Conservation (phyloP, 2,797 vertebrate species). For the Choloepus didactylus region DNA sequence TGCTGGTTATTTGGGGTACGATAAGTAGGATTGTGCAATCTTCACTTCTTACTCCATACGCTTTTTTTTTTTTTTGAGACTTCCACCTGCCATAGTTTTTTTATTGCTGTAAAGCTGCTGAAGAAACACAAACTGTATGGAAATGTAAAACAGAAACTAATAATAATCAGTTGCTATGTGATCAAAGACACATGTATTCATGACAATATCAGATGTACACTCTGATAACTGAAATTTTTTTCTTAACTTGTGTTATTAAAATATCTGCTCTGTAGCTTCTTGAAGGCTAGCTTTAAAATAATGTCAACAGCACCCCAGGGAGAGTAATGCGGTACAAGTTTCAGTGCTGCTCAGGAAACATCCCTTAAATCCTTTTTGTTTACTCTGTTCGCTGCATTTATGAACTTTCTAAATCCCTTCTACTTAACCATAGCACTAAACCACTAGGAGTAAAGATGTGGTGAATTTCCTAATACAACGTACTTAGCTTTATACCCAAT, state of each 20-base stretch:
- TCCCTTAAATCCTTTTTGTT: conserved; percentile 46
- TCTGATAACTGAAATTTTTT: background rate
- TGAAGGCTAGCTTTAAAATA: conserved; percentile 19
- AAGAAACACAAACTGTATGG: background rate
- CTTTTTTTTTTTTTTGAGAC: background rate
- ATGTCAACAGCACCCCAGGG: background rate
- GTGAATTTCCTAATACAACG: conserved; percentile 49
- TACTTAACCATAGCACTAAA: conserved; percentile 75
- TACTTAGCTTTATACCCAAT: conserved; percentile 63
- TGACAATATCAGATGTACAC: background rate
- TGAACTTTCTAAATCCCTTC: conserved; percentile 78
- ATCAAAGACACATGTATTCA: background rate
- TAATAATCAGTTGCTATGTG: background rate
- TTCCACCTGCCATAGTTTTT: too few relatives aligned
- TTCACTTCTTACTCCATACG: background rate
- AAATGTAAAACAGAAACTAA: background rate
- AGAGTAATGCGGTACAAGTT: conserved; percentile 22
- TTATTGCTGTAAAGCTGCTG: background rate
- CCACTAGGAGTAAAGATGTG: conserved; percentile 60
- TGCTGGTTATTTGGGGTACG: background rate
- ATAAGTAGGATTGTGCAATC: background rate
- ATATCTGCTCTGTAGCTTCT: conserved; percentile 7
- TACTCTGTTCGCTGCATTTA: conserved; percentile 73
- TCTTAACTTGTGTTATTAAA: background rate
- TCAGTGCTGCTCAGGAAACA: conserved; percentile 47